Evolutionary conservation across 2,113 vertebrate genomes (phyloP).

Genomic region (Oncorhynchus keta): DNA sequence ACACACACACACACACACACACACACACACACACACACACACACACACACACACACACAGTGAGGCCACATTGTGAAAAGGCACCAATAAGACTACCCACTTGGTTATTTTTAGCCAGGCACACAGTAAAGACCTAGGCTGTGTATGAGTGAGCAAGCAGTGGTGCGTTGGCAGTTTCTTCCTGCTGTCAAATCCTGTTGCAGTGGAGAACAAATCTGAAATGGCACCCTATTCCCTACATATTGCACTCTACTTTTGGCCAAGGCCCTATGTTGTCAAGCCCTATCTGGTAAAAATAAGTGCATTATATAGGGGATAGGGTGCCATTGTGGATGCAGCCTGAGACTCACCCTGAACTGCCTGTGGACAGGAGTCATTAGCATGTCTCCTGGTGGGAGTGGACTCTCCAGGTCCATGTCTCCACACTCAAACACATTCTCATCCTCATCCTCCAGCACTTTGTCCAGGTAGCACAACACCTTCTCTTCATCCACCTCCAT

Average conservation of each 20-base stretch:
- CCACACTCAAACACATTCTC: slow-evolving; percentile 83
- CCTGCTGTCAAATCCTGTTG: background rate
- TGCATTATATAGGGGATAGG: too few species aligned
- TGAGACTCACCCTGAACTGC: slow-evolving; percentile 82
- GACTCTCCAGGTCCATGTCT: slow-evolving; percentile 82
- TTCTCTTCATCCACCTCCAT: slow-evolving; percentile 84
- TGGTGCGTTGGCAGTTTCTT: background rate
- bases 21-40: background rate
- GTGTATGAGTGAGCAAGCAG: background rate
- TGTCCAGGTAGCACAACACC: slow-evolving; percentile 89
- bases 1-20: background rate
- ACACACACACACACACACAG: slow-evolving; percentile 17
- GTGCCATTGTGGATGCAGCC: slow-evolving; percentile 29
- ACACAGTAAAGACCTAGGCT: slow-evolving; percentile 6
- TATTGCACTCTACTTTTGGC: too few species aligned
- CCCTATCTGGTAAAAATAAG: too few species aligned
- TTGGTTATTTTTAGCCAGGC: slow-evolving; percentile 45
- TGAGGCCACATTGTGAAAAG: slow-evolving; percentile 30
- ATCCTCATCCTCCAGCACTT: slow-evolving; percentile 90
- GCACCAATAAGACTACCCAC: slow-evolving; percentile 45
- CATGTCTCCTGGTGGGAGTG: slow-evolving; percentile 48
- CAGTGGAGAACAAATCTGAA: background rate
- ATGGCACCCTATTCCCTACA: too few species aligned
- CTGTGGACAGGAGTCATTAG: slow-evolving; percentile 60
- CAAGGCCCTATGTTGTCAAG: too few species aligned